Base-by-base conservation (phyloP, 2,113 vertebrate genomes). In the Acinonyx jubatus region DNA sequence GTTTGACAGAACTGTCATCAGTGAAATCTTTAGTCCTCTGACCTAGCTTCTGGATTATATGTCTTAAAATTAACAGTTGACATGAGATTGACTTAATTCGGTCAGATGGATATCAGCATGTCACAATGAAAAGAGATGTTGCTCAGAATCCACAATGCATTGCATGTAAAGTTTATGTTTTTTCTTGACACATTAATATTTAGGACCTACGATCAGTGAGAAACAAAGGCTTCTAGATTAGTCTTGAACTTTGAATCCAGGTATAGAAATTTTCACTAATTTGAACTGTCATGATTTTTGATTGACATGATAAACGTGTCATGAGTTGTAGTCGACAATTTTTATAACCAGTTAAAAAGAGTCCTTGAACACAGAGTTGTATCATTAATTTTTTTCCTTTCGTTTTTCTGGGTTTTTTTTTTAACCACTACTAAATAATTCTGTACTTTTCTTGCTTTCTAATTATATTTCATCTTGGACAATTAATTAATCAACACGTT, bases 311-410 rank as follows among this genome's bases (percentile, higher is more conserved):
- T 33, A 73, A 93, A 78, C 11, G 0, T 69, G 15, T 93, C 36
- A 23, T 91, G 55, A 66, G 52, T 92, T 89, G 6, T 92, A n/a
- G 23, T 93, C 78, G 52, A 66, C 73, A 91, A 73, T 94, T 96
- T 91, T 92, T 97, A 19, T 92, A 95, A 79, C 65, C 79, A 66
- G 76, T 78, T 96, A 52, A 87, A 91, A 93, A 97, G 92, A 98
- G 87, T 95, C 97, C 78, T 97, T 98, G 94, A 96, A 92, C 90
- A 96, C 83, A 93, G 36, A 73, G 33, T 97, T 96, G 25, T 95
- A 18, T 96, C 89, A 89, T 92, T 95, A 55, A 93, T 69, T 81
- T 73, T 95, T 97, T 91, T 89, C 63, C 71, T 89, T 93, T 92
- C 76, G 80, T 79, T 91, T 96, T 79, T 96, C 41, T 93, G 80